These are phyloP conservation scores for Calosoma granatense DNA, from an alignment of 1,140 invertebrate species.

Conservation along the genomic window DNA sequence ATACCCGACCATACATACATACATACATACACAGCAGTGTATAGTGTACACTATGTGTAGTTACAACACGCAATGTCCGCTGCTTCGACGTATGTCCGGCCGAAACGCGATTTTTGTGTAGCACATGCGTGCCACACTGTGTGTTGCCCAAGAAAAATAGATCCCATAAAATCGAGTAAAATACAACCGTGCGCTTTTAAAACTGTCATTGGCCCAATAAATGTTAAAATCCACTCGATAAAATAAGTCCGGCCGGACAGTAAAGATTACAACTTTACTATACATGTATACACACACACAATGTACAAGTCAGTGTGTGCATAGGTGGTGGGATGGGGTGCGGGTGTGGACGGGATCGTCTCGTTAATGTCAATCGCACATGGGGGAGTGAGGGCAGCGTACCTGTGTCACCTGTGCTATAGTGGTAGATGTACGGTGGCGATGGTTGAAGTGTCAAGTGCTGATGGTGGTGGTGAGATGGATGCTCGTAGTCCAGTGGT, in stretches of 20 bases:
- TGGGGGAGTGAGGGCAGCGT: background rate
- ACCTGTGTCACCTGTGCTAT: background rate
- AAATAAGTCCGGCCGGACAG: background rate
- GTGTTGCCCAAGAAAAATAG: background rate
- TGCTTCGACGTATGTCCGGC: too few relatives aligned
- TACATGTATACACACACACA: too few relatives aligned
- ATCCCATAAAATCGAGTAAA: background rate
- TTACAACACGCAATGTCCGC: too few relatives aligned
- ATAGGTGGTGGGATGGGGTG: background rate
- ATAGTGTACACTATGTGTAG: too few relatives aligned
- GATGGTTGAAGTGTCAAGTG: background rate
- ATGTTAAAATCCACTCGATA: conserved; percentile 6
- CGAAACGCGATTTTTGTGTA: too few relatives aligned
- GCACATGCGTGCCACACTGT: background rate
- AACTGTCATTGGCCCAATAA: conserved; percentile 8
- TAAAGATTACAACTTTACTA: conserved; percentile 8
- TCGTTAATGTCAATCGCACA: background rate
- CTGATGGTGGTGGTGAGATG: background rate
- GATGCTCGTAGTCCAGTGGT: background rate
- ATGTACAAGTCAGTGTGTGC: too few relatives aligned
- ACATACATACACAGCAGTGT: too few relatives aligned
- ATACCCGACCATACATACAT: too few relatives aligned
- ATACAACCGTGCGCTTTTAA: conserved; percentile 3
- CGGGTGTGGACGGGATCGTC: background rate
- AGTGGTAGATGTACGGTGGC: background rate